These are phyloP conservation scores for Bombus affinis DNA, from an alignment of 1,140 invertebrate species.

Conservation along the genomic window DNA sequence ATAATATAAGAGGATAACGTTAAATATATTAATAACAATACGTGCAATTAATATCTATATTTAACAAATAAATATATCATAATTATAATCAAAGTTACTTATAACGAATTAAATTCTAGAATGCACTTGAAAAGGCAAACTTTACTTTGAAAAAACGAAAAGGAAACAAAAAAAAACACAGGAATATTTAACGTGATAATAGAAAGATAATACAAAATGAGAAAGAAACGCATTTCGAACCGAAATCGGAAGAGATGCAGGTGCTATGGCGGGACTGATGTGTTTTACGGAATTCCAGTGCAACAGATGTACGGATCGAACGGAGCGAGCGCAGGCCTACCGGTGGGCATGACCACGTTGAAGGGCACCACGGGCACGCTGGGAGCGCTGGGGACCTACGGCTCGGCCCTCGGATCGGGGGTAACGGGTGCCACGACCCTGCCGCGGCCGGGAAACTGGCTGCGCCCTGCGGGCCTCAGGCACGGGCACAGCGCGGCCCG, in stretches of 20 bases:
- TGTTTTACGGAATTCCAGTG: slow-evolving; percentile 84
- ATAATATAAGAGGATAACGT: too few relatives aligned
- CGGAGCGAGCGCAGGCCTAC: slow-evolving; percentile 87
- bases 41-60: too few relatives aligned
- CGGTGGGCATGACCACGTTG: slow-evolving; percentile 84
- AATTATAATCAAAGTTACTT: too few relatives aligned
- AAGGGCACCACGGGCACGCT: slow-evolving; percentile 81
- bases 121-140: too few relatives aligned
- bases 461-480: slow-evolving; percentile 95
- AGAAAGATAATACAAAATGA: background rate
- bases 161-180: background rate
- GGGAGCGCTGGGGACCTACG: slow-evolving; percentile 75
- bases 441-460: slow-evolving; percentile 94
- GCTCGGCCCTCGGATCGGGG: slow-evolving; percentile 71
- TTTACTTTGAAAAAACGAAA: background rate
- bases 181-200: background rate
- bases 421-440: slow-evolving; percentile 83
- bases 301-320: slow-evolving; percentile 92
- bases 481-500: slow-evolving; percentile 87
- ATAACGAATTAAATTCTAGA: too few relatives aligned
- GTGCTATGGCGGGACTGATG: slow-evolving; percentile 78
- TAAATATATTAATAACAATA: too few relatives aligned
- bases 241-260: slow-evolving; percentile 62
- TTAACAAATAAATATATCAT: too few relatives aligned
- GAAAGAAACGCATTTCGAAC: background rate